Percentiles rank a stretch among this genome's conserved stretches.
Evolutionary conservation across 2,113 vertebrate species (phyloP).

Genomic region (Leptobrachium ailaonicum): DNA sequence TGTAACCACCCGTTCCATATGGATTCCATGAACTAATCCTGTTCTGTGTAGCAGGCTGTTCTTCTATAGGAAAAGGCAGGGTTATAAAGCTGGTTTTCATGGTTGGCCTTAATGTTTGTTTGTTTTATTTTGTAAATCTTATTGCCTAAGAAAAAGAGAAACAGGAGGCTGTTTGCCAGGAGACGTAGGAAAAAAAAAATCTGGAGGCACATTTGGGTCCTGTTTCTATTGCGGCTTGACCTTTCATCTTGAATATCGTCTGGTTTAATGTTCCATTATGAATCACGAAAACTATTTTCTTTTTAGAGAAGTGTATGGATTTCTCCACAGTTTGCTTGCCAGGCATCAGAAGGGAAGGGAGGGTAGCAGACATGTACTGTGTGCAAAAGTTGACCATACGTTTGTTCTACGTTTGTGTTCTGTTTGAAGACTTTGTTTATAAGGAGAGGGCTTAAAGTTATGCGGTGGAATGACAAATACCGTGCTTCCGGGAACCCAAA

Average conservation of each 20-base stretch:
- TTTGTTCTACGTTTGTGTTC: constrained; percentile 11
- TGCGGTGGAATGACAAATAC: constrained; percentile 24
- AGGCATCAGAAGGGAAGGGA: constrained; percentile 21
- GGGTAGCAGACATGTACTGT: neutral
- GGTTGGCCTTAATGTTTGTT: constrained; percentile 26
- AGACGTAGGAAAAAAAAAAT: constrained; percentile 35
- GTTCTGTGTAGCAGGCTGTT: constrained; percentile 25
- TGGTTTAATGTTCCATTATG: constrained; percentile 48
- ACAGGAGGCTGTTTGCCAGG: constrained; percentile 35
- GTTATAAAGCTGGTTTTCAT: constrained; percentile 9
- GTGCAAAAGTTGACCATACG: neutral
- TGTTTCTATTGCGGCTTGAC: constrained; percentile 41
- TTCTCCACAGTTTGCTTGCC: constrained; percentile 43
- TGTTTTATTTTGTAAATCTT: constrained; percentile 37
- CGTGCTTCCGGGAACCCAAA: constrained; percentile 17
- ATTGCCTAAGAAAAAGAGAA: constrained; percentile 27
- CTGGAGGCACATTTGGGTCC: constrained; percentile 40
- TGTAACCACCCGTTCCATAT: neutral
- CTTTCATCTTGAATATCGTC: constrained; percentile 37
- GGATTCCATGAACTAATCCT: constrained; percentile 19
- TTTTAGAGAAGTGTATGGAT: constrained; percentile 36
- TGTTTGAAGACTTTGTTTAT: constrained; percentile 40
- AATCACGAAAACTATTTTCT: constrained; percentile 44
- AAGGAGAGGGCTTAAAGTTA: constrained; percentile 19
- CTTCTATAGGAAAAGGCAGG: neutral